phyloP scores from a whole-genome alignment of 2,888 invertebrate species.

The Pterostichus madidus region DNA sequence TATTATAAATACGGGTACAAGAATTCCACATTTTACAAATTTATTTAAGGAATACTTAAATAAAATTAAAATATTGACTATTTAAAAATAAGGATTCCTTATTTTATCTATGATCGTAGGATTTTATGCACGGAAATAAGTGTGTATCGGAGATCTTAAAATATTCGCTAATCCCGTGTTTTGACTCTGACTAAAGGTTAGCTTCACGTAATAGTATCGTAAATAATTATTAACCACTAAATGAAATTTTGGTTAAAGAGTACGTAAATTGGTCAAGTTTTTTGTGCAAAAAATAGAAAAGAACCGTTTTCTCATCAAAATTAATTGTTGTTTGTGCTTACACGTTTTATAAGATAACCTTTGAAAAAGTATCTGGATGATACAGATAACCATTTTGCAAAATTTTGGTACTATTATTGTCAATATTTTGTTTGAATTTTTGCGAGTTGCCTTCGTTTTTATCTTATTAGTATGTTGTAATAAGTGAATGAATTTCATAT shows the following conservation, averaged over 20 bases:
- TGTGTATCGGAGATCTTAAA: no score
- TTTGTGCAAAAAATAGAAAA: constrained; percentile 6
- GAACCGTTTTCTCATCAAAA: constrained; percentile 20
- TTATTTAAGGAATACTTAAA: no score
- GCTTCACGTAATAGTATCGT: no score
- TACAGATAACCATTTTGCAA: constrained; percentile 23
- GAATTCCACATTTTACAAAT: no score
- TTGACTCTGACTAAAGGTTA: no score
- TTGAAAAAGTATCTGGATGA: constrained; percentile 8
- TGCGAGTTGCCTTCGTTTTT: neutral
- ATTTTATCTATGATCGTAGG: no score
- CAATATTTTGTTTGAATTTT: constrained; percentile 5
- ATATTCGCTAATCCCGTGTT: no score
- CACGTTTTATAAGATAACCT: constrained; percentile 37
- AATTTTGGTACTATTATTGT: constrained; percentile 8
- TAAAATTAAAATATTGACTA: no score
- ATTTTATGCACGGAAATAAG: no score
- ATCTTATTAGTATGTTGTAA: constrained; percentile 19
- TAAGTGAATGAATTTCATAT: constrained; percentile 19
- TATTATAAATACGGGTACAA: no score
- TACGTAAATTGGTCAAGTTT: constrained; percentile 20
- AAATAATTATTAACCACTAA: no score
- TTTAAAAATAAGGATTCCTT: no score
- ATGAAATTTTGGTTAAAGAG: constrained; percentile 3
- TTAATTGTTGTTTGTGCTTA: constrained; percentile 3